Base-by-base conservation (phyloP, 2,888 invertebrate genomes). In the Aquatica leii region DNA sequence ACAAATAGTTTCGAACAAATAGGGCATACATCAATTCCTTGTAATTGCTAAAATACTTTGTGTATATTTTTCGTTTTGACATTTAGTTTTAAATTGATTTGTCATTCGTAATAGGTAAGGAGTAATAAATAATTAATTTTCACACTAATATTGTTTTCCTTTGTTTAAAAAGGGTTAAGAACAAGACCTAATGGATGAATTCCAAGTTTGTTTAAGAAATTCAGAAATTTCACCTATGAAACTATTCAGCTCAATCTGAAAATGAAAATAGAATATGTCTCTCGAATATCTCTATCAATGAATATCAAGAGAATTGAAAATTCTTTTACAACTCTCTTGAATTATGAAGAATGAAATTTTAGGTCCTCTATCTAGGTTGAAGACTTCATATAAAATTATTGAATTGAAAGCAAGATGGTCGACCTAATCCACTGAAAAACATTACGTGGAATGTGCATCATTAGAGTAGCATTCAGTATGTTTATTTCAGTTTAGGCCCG, bases 171-270 rank as follows among this genome's bases (percentile, higher is more conserved):
- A 90, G 90, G 90, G 89, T 88, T 88, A 88, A 88, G 89, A 89
- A 88, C 88, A 90, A 89, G 90, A 90, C 88, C 88, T 88, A 87
- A 89, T 88, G 90, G 90, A 89, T 90, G 90, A 90, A 87, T 86
- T 86, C 74, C 75, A 78, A 77, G 76, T 77, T 74, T 77, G 71
- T 76, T 75, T 69, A 71, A 70, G 66, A 67, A 71, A 67, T 66
- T 70, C 62, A 68, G 69, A 70, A 72, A 70, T 71, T 68, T 66
- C 69, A 62, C 58, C 66, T 57, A 65, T 62, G 66, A 64, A 68
- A 67, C 55, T 54, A 60, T 64, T 64, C 64, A 64, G 46, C 64
- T 64, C 63, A 62, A 59, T 64, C 55, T 64, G 62, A 63, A 62
- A 64, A 60, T 67, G 67, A 69, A 71, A 70, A 65, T 69, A 60